phyloP scores from a whole-genome alignment of 2,113 vertebrate genomes.

The Protobothrops mucrosquamatus region DNA sequence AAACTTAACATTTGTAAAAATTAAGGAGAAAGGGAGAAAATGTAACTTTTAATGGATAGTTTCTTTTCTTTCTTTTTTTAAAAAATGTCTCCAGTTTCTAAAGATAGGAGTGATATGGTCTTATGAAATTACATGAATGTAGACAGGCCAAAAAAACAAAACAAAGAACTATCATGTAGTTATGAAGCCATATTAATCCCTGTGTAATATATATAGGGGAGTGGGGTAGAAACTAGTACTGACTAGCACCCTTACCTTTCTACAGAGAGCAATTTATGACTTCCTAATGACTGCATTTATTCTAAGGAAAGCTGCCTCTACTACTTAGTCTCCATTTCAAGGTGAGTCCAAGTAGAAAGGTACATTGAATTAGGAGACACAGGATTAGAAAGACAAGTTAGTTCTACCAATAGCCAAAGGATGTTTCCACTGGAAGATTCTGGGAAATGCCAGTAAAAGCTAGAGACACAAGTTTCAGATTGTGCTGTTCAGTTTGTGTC shows the following conservation, averaged over 20 bases:
- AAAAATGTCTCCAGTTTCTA: conserved; percentile 9
- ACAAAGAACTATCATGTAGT: neutral
- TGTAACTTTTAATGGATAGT: neutral
- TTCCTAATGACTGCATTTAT: neutral
- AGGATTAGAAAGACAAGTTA: neutral
- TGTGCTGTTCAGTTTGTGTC: neutral
- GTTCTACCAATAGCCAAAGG: neutral
- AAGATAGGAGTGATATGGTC: neutral
- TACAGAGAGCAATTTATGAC: neutral
- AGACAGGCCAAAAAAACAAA: fast-evolving
- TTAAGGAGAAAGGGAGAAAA: neutral
- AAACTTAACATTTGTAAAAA: neutral
- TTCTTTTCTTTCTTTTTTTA: neutral
- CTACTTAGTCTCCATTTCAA: neutral
- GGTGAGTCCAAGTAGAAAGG: neutral
- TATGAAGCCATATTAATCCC: neutral
- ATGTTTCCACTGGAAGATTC: neutral
- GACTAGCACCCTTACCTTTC: neutral
- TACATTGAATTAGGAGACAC: neutral
- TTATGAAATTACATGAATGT: neutral
- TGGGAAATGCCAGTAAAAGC: neutral
- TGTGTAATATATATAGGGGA: neutral
- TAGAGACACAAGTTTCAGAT: neutral
- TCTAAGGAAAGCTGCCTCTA: neutral
- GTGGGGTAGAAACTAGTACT: neutral